A percentile compares a stretch with the other conserved stretches of the same genome.
These are phyloP conservation scores for Cephus nigrinus DNA, from an alignment of 2,888 invertebrate species.

Conservation along the genomic window DNA sequence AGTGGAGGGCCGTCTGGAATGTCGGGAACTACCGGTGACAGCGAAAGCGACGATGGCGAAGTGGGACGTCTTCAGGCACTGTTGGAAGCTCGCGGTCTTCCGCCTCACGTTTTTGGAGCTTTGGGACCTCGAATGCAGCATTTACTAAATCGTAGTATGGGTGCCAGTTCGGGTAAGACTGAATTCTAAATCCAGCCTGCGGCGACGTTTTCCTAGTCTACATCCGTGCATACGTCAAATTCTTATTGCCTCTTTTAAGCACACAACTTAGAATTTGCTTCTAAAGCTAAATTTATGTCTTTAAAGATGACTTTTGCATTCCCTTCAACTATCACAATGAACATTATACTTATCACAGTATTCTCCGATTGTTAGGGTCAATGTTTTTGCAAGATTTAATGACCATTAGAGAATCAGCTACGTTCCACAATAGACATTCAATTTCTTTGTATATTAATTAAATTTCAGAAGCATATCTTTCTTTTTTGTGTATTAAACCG, in stretches of 20 bases:
- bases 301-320: background rate
- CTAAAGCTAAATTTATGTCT: background rate
- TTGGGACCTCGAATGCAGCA: constrained; percentile 97
- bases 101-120: constrained; percentile 96
- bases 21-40: constrained; percentile 70
- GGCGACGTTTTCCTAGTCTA: background rate
- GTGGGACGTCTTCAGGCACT: constrained; percentile 95
- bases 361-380: background rate
- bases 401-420: background rate
- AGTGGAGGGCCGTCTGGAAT: constrained; percentile 65
- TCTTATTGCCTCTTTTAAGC: background rate
- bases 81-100: constrained; percentile 92
- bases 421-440: background rate
- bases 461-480: constrained; percentile 16
- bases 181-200: background rate
- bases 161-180: constrained; percentile 78
- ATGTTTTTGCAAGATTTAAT: background rate
- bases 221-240: background rate
- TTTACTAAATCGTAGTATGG: constrained; percentile 92
- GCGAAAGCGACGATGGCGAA: constrained; percentile 92
- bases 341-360: background rate
- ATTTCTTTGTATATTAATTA: background rate
- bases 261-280: background rate
- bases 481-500: constrained; percentile 9
- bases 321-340: background rate